Evolutionary conservation across 2,888 invertebrate species (phyloP), one percentile per base, ranked within the genome.

Genomic region (Odontomyia ornata): DNA sequence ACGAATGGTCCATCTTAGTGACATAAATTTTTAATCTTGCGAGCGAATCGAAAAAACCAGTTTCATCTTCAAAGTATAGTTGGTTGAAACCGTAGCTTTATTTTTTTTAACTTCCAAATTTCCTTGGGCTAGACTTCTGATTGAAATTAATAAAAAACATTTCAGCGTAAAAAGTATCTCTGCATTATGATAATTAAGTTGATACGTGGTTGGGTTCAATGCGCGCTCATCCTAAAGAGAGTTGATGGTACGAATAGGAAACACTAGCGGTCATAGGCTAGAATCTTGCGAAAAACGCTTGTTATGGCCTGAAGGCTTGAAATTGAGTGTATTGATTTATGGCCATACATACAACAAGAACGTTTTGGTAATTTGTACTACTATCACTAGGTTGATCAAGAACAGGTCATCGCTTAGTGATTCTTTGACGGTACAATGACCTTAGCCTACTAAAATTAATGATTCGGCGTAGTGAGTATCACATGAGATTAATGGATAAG

Each of bases 341-440:
- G 36, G n/a, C 15, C 15, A 52, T 18, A 52, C 52, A 52, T 52
- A 18, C 13, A 15, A n/a, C 7, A 4, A 52, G 5, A 15, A 52
- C 13, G 4, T 4, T 18, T 9, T 36, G 36, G 60, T 60, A 7
- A 13, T 9, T 3, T 3, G 9, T 36, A 5, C 36, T 36, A 36
- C 36, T 36, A 36, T 36, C 36, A 36, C 36, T 36, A 9, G 36
- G 36, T 36, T 36, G 36, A 64, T 64, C 28, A n/a, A n/a, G 30
- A n/a, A 64, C n/a, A 36, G 21, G 27, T 67, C n/a, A 43, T 43
- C 67, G 67, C 46, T 67, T 18, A 25, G n/a, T 60, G 25, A 23
- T 60, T 3, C 23, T n/a, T 13, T n/a, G 23, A 60, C 21, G 21
- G 67, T 36, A 67, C 67, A 67, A 67, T 67, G 67, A 67, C 67